Conservation (phyloP, 64 coral and sea anemone genomes). For the Cladopsammia gracilis region DNA sequence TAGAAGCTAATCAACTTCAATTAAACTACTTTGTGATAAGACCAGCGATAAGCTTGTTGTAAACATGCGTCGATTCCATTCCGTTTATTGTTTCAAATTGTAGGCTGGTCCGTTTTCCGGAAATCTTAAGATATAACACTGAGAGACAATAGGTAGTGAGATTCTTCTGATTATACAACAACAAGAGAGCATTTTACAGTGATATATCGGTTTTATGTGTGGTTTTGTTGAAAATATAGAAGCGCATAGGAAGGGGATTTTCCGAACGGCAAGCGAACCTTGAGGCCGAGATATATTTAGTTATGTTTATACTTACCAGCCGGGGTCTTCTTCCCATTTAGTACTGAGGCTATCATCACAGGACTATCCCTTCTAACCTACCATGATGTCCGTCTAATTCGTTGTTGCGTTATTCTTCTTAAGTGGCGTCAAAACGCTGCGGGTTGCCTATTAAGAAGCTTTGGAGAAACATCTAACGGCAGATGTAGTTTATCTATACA, state of each 20-base stretch:
- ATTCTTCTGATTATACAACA: neutral
- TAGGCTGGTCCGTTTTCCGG: neutral
- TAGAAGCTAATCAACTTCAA: slow-evolving; percentile 1
- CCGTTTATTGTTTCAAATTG: neutral
- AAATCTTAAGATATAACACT: neutral
- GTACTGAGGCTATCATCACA: neutral
- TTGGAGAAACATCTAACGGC: neutral
- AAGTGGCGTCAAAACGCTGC: neutral
- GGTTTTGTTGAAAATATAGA: no score
- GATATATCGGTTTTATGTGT: no score
- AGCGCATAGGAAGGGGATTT: no score
- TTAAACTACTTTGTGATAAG: neutral
- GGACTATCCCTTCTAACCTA: neutral
- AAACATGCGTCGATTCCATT: neutral
- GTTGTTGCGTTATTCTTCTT: neutral
- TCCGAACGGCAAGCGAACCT: no score
- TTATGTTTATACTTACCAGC: neutral
- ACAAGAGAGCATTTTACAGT: no score
- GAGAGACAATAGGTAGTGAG: neutral
- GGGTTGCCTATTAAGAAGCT: slow-evolving; percentile 18
- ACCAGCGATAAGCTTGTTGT: neutral
- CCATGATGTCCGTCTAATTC: slow-evolving; percentile 16
- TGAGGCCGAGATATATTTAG: neutral
- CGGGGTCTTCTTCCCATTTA: neutral
- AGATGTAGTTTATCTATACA: slow-evolving; percentile 21